phyloP scores from a whole-genome alignment of 1,140 invertebrate genomes.

The Samia ricini region DNA sequence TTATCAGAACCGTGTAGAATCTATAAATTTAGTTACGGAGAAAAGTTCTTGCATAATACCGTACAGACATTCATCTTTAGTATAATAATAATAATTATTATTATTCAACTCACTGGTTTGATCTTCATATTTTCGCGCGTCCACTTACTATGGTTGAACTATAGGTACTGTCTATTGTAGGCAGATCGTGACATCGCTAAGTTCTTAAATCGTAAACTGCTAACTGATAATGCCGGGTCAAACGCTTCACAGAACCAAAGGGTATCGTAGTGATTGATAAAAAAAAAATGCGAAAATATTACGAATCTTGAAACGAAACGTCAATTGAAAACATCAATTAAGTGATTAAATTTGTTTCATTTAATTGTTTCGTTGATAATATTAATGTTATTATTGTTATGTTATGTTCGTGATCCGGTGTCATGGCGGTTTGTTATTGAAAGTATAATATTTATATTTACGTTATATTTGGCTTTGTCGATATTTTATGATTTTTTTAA shows the following conservation, averaged over 20 bases:
- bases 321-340: constrained; percentile 1
- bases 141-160: neutral
- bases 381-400: neutral
- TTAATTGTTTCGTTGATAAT: neutral
- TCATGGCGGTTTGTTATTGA: neutral
- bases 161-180: neutral
- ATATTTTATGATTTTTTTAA: neutral
- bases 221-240: neutral
- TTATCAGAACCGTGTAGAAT: too few species aligned
- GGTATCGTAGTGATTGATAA: neutral
- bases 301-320: neutral
- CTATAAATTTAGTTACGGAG: too few species aligned
- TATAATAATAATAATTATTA: neutral
- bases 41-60: too few species aligned
- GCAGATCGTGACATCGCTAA: neutral
- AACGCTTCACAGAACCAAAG: neutral
- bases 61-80: neutral
- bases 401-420: neutral
- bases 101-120: neutral
- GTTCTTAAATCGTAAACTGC: neutral
- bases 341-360: neutral
- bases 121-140: neutral
- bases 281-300: neutral
- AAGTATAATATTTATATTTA: neutral
- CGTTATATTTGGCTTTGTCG: neutral